Percentiles rank a stretch among this genome's conserved stretches.
Evolutionary conservation across 1,140 invertebrate species (phyloP).

Genomic region (Harlomillsia oculata): DNA sequence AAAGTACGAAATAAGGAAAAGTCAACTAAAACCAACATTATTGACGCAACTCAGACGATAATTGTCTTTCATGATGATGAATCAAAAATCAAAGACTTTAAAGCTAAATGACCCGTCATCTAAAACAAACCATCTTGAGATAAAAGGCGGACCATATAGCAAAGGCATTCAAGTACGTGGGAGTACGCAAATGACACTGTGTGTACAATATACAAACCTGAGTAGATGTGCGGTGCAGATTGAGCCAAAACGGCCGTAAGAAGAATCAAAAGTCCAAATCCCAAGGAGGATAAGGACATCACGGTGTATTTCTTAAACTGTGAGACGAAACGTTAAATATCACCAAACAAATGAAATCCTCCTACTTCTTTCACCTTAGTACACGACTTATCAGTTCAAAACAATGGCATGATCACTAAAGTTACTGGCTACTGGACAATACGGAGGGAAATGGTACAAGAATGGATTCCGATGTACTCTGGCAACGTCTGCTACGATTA

Average conservation of each 20-base stretch:
- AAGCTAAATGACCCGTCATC: not conserved
- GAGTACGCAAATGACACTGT: not conserved
- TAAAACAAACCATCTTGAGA: not conserved
- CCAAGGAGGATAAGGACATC: conserved; percentile 15
- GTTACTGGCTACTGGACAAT: too few relatives aligned
- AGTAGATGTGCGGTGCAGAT: conserved; percentile 14
- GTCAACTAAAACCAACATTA: not conserved
- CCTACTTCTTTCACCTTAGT: too few relatives aligned
- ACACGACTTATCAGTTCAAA: too few relatives aligned
- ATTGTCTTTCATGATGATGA: too few relatives aligned
- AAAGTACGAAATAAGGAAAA: not conserved
- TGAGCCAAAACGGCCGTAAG: conserved; percentile 22
- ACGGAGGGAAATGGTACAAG: too few relatives aligned
- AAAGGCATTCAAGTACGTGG: not conserved
- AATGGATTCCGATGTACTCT: too few relatives aligned
- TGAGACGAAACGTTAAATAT: too few relatives aligned
- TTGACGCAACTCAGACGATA: too few relatives aligned
- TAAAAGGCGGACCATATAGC: not conserved
- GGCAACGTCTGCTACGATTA: too few relatives aligned
- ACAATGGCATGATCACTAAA: too few relatives aligned
- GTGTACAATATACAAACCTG: conserved; percentile 6
- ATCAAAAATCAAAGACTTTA: not conserved
- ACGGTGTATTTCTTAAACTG: too few relatives aligned
- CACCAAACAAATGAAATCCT: too few relatives aligned
- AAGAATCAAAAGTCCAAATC: conserved; percentile 23